These are phyloP conservation scores for Tenodera sinensis DNA, from an alignment of 2,888 invertebrate species.

Conservation along the genomic window DNA sequence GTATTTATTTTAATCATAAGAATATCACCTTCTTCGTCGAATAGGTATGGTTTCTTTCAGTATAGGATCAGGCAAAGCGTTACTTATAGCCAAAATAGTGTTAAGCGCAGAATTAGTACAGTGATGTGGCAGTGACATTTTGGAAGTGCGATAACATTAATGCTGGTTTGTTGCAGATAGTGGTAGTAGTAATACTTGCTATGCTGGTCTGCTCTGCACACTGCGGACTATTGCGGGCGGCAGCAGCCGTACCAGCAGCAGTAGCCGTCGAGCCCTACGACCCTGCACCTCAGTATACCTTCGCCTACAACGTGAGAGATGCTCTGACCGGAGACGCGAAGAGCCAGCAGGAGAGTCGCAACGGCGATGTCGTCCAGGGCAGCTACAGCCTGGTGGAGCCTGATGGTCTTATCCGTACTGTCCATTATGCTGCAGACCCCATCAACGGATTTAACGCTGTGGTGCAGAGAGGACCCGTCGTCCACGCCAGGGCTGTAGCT, in stretches of 20 bases:
- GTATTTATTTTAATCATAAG: too few species aligned
- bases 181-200: not conserved
- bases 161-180: not conserved
- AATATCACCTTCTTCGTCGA: too few species aligned
- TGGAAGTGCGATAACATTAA: too few species aligned
- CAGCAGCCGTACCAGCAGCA: slow-evolving; percentile 3
- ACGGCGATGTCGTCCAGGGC: slow-evolving; percentile 29
- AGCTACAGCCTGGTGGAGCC: slow-evolving; percentile 29
- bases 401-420: slow-evolving; percentile 25
- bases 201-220: slow-evolving; percentile 3
- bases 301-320: slow-evolving; percentile 27
- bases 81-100: too few species aligned
- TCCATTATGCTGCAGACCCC: slow-evolving; percentile 37
- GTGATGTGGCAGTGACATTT: too few species aligned
- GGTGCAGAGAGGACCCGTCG: slow-evolving; percentile 35
- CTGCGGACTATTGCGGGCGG: slow-evolving; percentile 16
- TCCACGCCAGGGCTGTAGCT: slow-evolving; percentile 24
- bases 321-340: slow-evolving; percentile 25
- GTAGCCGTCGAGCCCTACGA: slow-evolving; percentile 17
- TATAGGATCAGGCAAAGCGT: too few species aligned
- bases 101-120: too few species aligned
- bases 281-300: slow-evolving; percentile 26
- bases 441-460: slow-evolving; percentile 40
- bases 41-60: too few species aligned
- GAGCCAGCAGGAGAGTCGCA: slow-evolving; percentile 27